These are phyloP conservation scores for Bufotes viridis DNA, from an alignment of 2,797 vertebrate species.

Conservation along the genomic window DNA sequence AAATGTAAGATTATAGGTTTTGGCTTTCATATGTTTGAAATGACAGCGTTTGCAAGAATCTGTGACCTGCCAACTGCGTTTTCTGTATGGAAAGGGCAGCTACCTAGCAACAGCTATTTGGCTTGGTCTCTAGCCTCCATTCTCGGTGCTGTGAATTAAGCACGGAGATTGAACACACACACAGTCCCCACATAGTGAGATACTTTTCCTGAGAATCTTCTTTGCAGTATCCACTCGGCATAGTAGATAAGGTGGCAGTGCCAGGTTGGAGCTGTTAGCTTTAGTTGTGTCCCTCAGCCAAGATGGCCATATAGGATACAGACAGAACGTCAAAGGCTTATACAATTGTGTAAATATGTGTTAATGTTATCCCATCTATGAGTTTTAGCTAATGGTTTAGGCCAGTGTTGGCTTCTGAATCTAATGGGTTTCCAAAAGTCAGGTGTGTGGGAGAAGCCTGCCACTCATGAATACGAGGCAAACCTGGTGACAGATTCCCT, in stretches of 20 bases:
- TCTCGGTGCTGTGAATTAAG: not conserved
- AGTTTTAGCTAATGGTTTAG: no score
- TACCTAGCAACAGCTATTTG: conserved; percentile 14
- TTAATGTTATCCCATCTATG: not conserved
- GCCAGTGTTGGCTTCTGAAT: no score
- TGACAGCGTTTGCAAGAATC: not conserved
- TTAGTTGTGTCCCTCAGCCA: not conserved
- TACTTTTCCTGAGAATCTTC: not conserved
- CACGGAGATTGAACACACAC: not conserved
- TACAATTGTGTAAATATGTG: not conserved
- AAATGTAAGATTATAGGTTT: conserved; percentile 18
- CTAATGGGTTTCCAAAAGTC: no score
- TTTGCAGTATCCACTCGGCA: not conserved
- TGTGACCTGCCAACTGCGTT: not conserved
- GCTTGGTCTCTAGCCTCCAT: not conserved
- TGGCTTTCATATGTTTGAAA: not conserved
- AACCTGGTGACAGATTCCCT: no score
- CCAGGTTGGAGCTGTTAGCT: not conserved
- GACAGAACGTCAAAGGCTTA: not conserved
- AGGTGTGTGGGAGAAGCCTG: no score
- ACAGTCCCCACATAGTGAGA: not conserved
- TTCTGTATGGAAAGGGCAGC: not conserved
- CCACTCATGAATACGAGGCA: no score
- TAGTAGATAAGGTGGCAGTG: not conserved
- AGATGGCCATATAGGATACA: not conserved